phyloP scores from a whole-genome alignment of 2,113 vertebrate genomes.

The Ginglymostoma cirratum region DNA sequence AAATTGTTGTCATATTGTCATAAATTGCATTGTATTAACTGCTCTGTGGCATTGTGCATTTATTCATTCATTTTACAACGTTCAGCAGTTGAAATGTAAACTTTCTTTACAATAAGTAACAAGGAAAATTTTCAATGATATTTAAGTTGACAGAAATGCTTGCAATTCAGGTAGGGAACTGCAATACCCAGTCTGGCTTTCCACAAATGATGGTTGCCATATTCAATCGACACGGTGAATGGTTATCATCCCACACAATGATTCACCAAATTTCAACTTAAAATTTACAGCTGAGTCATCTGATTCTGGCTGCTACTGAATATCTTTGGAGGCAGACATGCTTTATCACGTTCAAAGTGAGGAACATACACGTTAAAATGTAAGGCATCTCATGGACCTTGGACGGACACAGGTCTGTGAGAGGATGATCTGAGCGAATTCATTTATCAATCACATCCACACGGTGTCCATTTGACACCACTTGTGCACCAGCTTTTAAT shows the following conservation, averaged over 20 bases:
- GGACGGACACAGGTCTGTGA: background rate
- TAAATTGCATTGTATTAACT: too few relatives aligned
- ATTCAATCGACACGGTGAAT: background rate
- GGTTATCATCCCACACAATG: background rate
- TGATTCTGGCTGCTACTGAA: background rate
- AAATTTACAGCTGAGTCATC: background rate
- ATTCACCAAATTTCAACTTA: background rate
- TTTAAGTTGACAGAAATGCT: too few relatives aligned
- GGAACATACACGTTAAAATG: background rate
- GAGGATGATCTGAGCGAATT: background rate
- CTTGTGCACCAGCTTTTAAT: background rate
- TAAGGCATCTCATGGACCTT: background rate
- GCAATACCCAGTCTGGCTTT: background rate
- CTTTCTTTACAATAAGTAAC: too few relatives aligned
- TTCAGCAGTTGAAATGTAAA: too few relatives aligned
- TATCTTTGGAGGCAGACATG: background rate
- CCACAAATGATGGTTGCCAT: background rate
- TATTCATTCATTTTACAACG: too few relatives aligned
- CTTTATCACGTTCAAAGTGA: background rate
- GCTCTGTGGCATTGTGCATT: too few relatives aligned
- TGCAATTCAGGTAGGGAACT: too few relatives aligned
- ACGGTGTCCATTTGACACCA: background rate
- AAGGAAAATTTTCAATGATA: too few relatives aligned
- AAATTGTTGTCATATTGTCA: too few relatives aligned
- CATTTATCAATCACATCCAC: slow-evolving; percentile 1